Evolutionary conservation across 2,888 invertebrate species (phyloP).

Genomic region (Rhingia rostrata): DNA sequence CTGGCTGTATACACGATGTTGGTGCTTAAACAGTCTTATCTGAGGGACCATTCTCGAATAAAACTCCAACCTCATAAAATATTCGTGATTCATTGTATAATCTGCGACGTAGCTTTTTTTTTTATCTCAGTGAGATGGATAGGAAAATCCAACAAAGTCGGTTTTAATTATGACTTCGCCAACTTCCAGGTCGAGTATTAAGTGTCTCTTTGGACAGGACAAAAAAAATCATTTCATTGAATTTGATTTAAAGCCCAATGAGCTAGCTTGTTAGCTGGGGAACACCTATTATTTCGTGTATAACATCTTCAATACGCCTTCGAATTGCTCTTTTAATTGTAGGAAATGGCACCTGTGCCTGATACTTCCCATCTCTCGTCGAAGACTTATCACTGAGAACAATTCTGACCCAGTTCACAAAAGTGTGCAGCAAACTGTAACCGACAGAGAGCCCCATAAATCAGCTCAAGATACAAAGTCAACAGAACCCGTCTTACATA

Average conservation of each 20-base stretch:
- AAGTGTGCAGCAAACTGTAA: conserved; percentile 67
- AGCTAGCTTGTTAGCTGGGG: too few species aligned
- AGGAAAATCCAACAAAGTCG: too few species aligned
- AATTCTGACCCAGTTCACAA: conserved; percentile 67
- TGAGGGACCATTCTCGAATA: conserved; percentile 5
- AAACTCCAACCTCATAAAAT: neutral
- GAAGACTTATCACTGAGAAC: conserved; percentile 49
- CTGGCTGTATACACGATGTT: neutral
- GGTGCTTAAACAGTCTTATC: neutral
- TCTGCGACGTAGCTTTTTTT: too few species aligned
- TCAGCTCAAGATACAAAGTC: conserved; percentile 38
- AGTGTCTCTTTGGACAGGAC: conserved; percentile 28
- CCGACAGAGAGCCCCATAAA: conserved; percentile 58
- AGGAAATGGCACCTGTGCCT: neutral
- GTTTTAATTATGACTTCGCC: too few species aligned
- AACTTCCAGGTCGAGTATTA: too few species aligned
- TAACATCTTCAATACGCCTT: conserved; percentile 49
- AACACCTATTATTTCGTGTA: conserved; percentile 18
- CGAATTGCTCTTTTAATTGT: conserved; percentile 29
- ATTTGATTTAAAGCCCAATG: too few species aligned
- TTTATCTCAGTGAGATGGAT: too few species aligned
- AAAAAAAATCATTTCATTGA: neutral
- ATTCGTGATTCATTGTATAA: too few species aligned
- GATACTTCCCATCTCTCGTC: conserved; percentile 28
- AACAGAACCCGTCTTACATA: conserved; percentile 54